Base-by-base conservation (phyloP, 1,140 invertebrate genomes). In the Caenorhabditis briggsae region DNA sequence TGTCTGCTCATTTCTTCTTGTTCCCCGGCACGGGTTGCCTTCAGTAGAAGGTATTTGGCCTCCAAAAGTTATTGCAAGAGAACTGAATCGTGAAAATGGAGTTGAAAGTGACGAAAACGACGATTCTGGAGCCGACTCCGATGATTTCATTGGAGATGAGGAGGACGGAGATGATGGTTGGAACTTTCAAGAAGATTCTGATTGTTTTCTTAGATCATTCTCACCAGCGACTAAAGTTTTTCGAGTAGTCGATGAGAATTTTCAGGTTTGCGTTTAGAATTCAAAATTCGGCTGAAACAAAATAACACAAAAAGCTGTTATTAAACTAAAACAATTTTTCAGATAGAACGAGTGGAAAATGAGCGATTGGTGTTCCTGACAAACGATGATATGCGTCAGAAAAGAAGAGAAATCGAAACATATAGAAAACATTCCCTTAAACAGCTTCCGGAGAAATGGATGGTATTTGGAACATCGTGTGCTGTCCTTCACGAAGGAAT, bases 301-400 rank as follows among this genome's bases (percentile, higher is more conserved):
- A 3, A 33, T 1, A 1, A 33, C 33, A 33, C 33, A 1, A 33
- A 33, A n/a, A n/a, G n/a, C n/a, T n/a, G n/a, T n/a, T n/a, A n/a
- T n/a, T 33, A 33, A 33, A 33, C 3, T 1, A 11, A 25, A 7
- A 2, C 11, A 61, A 9, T 50, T 33, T 33, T 78, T 50, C 46
- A 78, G 70, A 33, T 78, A 20, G 70, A 48, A 50, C 46, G 46
- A 50, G 50, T 78, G 18, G 70, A 78, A 14, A 78, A 78, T 23
- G 70, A 78, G 23, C n/a, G n/a, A 23, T 8, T 78, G 5, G 50
- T 78, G 8, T 78, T 23, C 23, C 70, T 78, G 2, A 78, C 70
- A 20, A 50, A 48, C 20, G 11, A 78, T 18, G 20, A 20, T 5
- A 78, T 78, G 70, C 18, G 20, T 0, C 14, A 78, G n/a, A 78